Conservation (phyloP, 1,140 invertebrate genomes). For the Meteorus sp. region DNA sequence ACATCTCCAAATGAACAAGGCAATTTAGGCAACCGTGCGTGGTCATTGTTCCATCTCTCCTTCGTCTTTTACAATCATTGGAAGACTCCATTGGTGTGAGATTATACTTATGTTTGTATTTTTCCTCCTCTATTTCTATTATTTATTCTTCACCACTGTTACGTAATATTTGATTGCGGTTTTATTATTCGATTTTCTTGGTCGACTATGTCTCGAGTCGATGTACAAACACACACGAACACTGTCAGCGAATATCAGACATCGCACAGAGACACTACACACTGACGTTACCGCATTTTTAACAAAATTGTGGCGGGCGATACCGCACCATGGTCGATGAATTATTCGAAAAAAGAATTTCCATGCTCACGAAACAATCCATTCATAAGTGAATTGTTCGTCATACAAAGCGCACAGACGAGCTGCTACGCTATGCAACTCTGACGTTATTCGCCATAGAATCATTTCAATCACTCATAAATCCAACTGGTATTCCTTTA, state of each 20-base stretch:
- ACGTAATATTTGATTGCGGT: background rate
- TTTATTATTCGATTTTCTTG: too few species aligned
- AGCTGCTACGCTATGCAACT: too few species aligned
- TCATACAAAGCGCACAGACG: too few species aligned
- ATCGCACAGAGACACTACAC: background rate
- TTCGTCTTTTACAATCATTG: background rate
- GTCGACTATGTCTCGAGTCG: too few species aligned
- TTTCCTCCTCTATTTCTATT: background rate
- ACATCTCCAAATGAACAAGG: background rate
- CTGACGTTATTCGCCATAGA: too few species aligned
- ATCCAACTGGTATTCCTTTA: too few species aligned
- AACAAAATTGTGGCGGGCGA: background rate
- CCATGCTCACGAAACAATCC: background rate
- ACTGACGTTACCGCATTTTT: background rate
- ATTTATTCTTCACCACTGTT: background rate
- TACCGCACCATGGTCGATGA: background rate
- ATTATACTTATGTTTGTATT: background rate
- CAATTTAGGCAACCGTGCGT: constrained; percentile 20
- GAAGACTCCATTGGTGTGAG: constrained; percentile 7
- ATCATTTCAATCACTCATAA: background rate
- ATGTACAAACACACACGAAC: too few species aligned
- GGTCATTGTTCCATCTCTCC: background rate
- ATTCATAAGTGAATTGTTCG: too few species aligned
- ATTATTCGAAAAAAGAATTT: background rate
- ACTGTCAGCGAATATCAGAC: too few species aligned